phyloP scores from a whole-genome alignment of 2,797 vertebrate genomes.

The Melanotaenia nigrans region DNA sequence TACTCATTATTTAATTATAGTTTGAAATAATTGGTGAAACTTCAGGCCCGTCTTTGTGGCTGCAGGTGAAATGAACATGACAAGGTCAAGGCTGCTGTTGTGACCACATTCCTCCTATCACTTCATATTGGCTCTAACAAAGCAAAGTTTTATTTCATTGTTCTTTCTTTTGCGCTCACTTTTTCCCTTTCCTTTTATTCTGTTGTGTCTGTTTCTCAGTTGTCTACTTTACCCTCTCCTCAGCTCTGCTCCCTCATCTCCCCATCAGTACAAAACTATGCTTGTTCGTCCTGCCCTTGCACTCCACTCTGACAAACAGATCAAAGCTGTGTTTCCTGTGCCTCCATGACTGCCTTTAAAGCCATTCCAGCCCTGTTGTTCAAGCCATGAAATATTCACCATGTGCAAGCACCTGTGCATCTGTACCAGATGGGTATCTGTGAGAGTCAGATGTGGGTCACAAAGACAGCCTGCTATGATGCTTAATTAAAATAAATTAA shows the following conservation, averaged over 20 bases:
- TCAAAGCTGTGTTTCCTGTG: slow-evolving; percentile 66
- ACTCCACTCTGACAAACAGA: slow-evolving; percentile 54
- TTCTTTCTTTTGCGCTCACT: neutral
- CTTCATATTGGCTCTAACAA: slow-evolving; percentile 12
- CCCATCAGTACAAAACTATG: slow-evolving; percentile 63
- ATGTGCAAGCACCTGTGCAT: slow-evolving; percentile 55
- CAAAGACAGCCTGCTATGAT: neutral
- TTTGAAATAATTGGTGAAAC: slow-evolving; percentile 11
- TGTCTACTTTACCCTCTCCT: slow-evolving; percentile 21
- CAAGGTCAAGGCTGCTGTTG: slow-evolving; percentile 40
- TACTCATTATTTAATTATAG: neutral
- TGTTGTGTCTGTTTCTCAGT: slow-evolving; percentile 25
- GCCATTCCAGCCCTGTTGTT: slow-evolving; percentile 60
- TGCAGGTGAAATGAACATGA: slow-evolving; percentile 53
- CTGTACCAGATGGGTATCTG: slow-evolving; percentile 19
- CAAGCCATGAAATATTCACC: slow-evolving; percentile 74
- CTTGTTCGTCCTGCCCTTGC: slow-evolving; percentile 63
- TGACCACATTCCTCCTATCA: slow-evolving; percentile 38
- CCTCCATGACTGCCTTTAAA: slow-evolving; percentile 66
- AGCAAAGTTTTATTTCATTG: slow-evolving; percentile 14
- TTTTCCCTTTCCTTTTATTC: neutral
- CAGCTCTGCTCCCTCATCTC: slow-evolving; percentile 45
- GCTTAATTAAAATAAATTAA: slow-evolving; percentile 5
- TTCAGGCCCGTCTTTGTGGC: slow-evolving; percentile 12
- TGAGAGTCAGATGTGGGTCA: slow-evolving; percentile 31